Evolutionary conservation across 2,888 invertebrate genomes (phyloP), one percentile per base, ranked within the genome.

Genomic region (Acheta domesticus): DNA sequence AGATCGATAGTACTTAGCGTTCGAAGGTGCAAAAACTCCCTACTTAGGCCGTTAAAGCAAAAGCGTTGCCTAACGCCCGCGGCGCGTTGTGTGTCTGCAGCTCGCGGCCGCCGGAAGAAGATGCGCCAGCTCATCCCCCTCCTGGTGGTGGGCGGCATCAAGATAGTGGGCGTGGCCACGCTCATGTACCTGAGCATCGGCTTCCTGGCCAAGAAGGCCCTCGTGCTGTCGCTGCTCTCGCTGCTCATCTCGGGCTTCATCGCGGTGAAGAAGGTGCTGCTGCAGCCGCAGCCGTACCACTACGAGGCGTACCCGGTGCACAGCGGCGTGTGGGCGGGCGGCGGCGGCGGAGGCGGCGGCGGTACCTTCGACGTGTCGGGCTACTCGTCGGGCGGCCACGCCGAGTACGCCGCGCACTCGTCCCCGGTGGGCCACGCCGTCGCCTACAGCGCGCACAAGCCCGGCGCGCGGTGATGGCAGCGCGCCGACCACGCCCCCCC

Each of bases 371-470:
- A 49, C 19, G 14, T 21, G n/a, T n/a, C 48, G 19, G 76, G 76
- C 20, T 48, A 48, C 48, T n/a, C 36, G 19, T 1, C 62, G 16
- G 62, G 62, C 16, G 62, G 12, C 4, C n/a, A n/a, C 48, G 76
- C 48, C 12, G 76, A 49, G 19, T 48, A 49, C 48, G 49, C 48
- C 49, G 48, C 48, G 48, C 48, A 48, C 76, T 48, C 76, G 76
- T 11, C 48, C 11, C 48, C 76, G 16, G 48, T 48, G 48, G 76
- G 36, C n/a, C 76, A 76, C 76, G 48, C 76, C 19, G 36, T 76
- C 19, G 76, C 76, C 14, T 76, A 76, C 76, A 76, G 76, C 76
- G 76, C 76, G 14, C 76, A 76, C 76, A 76, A 76, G 48, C 76
- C 76, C 48, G 48, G 62, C 14, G 62, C 36, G 14, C 36, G 76